phyloP scores from a whole-genome alignment of 2,113 vertebrate genomes.

The Emydocephalus ijimae region DNA sequence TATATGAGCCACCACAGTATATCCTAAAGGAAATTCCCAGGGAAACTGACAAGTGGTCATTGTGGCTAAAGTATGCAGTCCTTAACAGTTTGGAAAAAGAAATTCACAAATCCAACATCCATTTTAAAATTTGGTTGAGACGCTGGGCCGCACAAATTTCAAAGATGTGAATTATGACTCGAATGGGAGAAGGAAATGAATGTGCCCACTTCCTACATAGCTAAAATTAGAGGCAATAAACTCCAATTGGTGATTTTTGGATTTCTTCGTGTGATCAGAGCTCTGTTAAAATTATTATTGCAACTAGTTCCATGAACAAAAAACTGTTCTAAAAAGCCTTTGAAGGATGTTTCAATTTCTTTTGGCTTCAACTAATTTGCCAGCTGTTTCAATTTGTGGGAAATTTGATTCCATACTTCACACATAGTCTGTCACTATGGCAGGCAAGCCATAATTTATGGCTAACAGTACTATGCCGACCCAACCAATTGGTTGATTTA shows the following conservation, averaged over 20 bases:
- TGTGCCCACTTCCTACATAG: not conserved
- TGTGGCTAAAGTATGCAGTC: not conserved
- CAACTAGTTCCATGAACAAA: not conserved
- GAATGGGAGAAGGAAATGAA: conserved; percentile 20
- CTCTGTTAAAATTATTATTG: not conserved
- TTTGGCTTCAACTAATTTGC: not conserved
- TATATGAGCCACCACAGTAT: conserved; percentile 13
- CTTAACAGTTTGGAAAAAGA: not conserved
- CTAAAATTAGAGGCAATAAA: not conserved
- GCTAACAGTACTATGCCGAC: not conserved
- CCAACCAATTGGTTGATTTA: not conserved
- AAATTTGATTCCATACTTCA: not conserved
- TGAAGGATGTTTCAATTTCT: not conserved
- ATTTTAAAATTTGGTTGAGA: conserved; percentile 18
- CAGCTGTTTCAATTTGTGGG: not conserved
- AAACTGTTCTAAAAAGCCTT: not conserved
- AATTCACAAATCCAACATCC: not conserved
- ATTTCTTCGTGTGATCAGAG: not conserved
- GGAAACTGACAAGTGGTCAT: not conserved
- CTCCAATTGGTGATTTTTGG: not conserved
- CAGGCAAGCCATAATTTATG: not conserved
- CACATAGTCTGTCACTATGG: not conserved
- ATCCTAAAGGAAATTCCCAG: not conserved
- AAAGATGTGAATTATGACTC: not conserved
- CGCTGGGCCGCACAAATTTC: not conserved